Percentiles rank a stretch among this genome's conserved stretches.
These are phyloP conservation scores for Cryptomyrus ogoouensis DNA, from an alignment of 2,113 vertebrate genomes.

Conservation along the genomic window DNA sequence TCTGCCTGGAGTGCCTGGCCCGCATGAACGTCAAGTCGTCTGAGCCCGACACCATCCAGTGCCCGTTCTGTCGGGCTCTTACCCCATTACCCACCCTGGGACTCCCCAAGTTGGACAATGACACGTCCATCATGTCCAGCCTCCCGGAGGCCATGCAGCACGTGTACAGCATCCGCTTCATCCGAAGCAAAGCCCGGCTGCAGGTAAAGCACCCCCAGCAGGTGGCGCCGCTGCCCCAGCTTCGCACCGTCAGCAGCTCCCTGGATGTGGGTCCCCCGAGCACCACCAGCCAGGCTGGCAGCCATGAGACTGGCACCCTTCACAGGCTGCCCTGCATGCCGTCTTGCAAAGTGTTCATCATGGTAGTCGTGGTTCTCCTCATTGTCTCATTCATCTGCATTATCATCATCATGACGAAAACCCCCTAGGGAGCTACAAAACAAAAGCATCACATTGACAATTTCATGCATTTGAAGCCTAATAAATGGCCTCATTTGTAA, in stretches of 20 bases:
- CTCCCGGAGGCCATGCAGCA: slow-evolving; percentile 65
- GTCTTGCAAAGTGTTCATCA: slow-evolving; percentile 37
- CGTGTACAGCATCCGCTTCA: slow-evolving; percentile 66
- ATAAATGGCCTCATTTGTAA: not conserved
- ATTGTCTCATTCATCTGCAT: slow-evolving; percentile 43
- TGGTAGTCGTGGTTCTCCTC: slow-evolving; percentile 36
- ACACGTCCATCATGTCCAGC: slow-evolving; percentile 53
- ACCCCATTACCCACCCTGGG: slow-evolving; percentile 60
- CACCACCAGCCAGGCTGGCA: not conserved
- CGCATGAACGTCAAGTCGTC: slow-evolving; percentile 64
- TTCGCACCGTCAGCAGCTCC: slow-evolving; percentile 29
- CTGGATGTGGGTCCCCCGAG: slow-evolving; percentile 56
- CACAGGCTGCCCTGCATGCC: slow-evolving; percentile 37
- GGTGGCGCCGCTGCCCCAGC: not conserved
- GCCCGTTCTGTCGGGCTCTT: slow-evolving; percentile 61
- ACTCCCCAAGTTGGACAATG: slow-evolving; percentile 57
- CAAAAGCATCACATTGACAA: not conserved
- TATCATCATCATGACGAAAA: slow-evolving; percentile 40
- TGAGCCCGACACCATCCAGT: slow-evolving; percentile 58
- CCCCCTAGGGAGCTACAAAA: not conserved
- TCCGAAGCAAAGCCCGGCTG: slow-evolving; percentile 58
- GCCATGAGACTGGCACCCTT: not conserved
- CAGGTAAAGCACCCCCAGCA: slow-evolving; percentile 54
- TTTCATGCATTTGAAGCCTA: not conserved
- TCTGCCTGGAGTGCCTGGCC: slow-evolving; percentile 72